Percentiles rank a stretch among this genome's conserved stretches.
phyloP scores from a whole-genome alignment of 2,797 vertebrate genomes.

The Scolopax rusticola region DNA sequence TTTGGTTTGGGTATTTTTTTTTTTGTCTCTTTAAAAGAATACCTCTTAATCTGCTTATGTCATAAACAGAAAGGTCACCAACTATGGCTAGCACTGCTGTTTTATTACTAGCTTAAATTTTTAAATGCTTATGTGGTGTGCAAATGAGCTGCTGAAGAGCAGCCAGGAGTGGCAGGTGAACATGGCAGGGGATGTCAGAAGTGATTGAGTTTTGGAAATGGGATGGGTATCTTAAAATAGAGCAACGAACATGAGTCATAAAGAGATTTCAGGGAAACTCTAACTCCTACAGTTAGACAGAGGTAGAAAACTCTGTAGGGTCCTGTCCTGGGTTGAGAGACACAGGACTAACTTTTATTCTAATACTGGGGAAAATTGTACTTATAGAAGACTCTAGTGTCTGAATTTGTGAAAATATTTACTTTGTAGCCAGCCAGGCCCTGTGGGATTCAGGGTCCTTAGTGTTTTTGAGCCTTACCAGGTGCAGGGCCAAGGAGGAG shows the following conservation, averaged over 20 bases:
- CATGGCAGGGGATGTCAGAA: conserved; percentile 61
- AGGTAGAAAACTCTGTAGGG: neutral
- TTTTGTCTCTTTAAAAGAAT: neutral
- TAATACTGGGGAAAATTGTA: too few relatives aligned
- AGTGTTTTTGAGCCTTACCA: too few relatives aligned
- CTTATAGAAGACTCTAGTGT: too few relatives aligned
- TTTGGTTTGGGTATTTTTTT: too few relatives aligned
- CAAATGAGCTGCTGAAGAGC: conserved; percentile 74
- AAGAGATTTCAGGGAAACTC: conserved; percentile 54
- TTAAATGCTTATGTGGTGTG: conserved; percentile 62
- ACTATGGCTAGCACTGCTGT: conserved; percentile 38
- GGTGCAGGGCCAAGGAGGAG: too few relatives aligned
- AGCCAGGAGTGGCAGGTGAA: conserved; percentile 71
- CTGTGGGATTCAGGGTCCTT: too few relatives aligned
- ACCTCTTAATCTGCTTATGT: neutral
- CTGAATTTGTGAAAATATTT: too few relatives aligned
- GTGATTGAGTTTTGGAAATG: conserved; percentile 73
- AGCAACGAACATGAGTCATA: conserved; percentile 25
- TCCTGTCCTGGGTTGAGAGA: neutral
- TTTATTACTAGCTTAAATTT: conserved; percentile 62
- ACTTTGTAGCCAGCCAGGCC: too few relatives aligned
- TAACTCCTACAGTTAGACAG: neutral
- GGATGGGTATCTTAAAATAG: conserved; percentile 77
- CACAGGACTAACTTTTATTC: too few relatives aligned
- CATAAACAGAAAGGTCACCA: conserved; percentile 39